Evolutionary conservation across 1,140 invertebrate species (phyloP), one percentile per base, ranked within the genome.

Genomic region (Megalopta genalis): DNA sequence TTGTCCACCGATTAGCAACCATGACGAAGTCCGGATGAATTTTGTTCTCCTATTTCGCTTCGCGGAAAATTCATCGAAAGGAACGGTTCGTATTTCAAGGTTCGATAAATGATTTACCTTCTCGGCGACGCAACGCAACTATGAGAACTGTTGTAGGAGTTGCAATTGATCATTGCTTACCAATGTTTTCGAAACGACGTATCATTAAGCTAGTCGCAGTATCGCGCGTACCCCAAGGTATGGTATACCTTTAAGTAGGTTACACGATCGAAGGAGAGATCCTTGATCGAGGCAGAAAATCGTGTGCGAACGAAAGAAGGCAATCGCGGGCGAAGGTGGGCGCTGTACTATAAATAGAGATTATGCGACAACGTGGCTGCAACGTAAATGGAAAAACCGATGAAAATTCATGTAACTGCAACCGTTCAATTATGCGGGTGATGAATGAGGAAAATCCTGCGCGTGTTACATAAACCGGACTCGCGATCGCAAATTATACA

Each of bases 261-360:
- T 37, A 21, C 0, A 12, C 18, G 32, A 64, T 12, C 12, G 21
- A 9, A 64, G 32, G 32, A 37, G 3, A 1, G 1, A 65, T 65
- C 32, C 16, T 32, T 37, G 39, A 23, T 16, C 9, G 32, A n/a
- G 14, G 16, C 3, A 54, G 14, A 54, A 54, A 49, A 76, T 42
- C 54, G 63, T 62, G 21, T 32, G 16, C 42, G 27, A 81, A 65
- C 25, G 14, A 37, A 42, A 63, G 18, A 18, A 32, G 32, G 32
- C 2, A 5, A 67, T 60, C 39, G 5, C 52, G n/a, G 54, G 14
- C 8, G 27, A 10, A 62, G 10, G 32, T 25, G 27, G 23, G 46
- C 14, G 42, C 37, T 9, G 32, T 49, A 66, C 73, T 69, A 77
- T 67, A 66, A 73, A 69, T 52, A 42, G 18, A 21, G 60, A 84